Evolutionary conservation across 1,140 invertebrate species (phyloP), one percentile per base, ranked within the genome.

Genomic region (Microplitis demolitor): DNA sequence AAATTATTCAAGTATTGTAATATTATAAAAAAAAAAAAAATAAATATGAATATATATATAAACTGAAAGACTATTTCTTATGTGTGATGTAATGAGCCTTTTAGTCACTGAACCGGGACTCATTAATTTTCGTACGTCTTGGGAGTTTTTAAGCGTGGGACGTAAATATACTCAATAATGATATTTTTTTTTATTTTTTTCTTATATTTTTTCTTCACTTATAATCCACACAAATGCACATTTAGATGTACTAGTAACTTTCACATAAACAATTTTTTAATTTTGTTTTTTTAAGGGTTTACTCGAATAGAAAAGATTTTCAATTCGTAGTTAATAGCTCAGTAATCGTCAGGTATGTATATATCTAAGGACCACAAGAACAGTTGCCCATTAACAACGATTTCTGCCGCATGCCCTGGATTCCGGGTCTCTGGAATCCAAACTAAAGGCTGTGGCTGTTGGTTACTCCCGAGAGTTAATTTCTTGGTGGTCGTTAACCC

Each of bases 281-380:
- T 24, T 2, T 2, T 24, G 24, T 24, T 24, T 24, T 24, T 24
- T 24, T 24, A 24, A 24, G 24, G 24, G 24, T 24, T 24, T 24
- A 2, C 1, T 24, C 2, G 2, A 24, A 24, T 24, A 24, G 24
- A 24, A 24, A 24, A 24, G 53, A 13, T 16, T 53, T n/a, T 9
- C 24, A 5, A 71, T 71, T 71, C 33, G 60, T 64, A 63, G 50
- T 71, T 71, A 71, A 71, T 71, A 64, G 67, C 54, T 35, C 58
- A 11, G 68, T 70, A 70, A 70, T 70, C 68, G 3, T 37, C 16
- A 34, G 68, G 68, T 70, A 69, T 69, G 67, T 60, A 61, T 61
- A 64, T 64, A 66, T 62, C 56, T 62, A 70, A 62, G 68, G 58
- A 45, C 53, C 67, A 70, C 31, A 54, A 64, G 14, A 71, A 64